Conservation (phyloP, 2,888 invertebrate genomes). For the Lithophane ornitopus region DNA sequence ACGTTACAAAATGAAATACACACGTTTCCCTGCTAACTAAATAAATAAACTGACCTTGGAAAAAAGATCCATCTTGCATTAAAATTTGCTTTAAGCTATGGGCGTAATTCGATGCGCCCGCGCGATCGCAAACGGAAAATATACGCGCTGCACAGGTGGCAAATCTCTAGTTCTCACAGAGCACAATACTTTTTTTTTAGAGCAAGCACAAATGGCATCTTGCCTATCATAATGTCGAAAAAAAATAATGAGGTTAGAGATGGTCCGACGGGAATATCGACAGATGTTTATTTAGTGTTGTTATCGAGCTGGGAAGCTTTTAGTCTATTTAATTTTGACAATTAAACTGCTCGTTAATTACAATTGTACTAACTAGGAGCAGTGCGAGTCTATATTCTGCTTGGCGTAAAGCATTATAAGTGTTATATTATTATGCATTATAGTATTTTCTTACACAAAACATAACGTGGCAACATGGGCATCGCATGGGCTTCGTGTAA, state of each 20-base stretch:
- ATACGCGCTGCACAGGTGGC: conserved; percentile 76
- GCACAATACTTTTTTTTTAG: conserved; percentile 76
- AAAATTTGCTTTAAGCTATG: neutral
- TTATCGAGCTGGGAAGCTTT: conserved; percentile 11
- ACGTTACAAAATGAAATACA: conserved; percentile 25
- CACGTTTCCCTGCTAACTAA: conserved; percentile 21
- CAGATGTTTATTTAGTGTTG: conserved; percentile 41
- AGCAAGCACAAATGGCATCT: conserved; percentile 74
- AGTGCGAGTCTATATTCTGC: neutral
- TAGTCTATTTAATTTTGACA: conserved; percentile 9
- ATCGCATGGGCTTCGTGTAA: no score
- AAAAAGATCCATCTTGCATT: conserved; percentile 23
- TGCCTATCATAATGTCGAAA: conserved; percentile 72
- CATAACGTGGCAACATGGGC: no score
- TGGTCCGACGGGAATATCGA: conserved; percentile 53
- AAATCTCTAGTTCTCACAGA: conserved; percentile 80
- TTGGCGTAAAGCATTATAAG: no score
- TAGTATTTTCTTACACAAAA: no score
- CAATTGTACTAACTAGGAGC: neutral
- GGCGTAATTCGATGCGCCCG: conserved; percentile 34
- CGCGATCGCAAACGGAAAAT: conserved; percentile 42
- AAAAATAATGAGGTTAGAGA: conserved; percentile 74
- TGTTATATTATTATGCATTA: no score
- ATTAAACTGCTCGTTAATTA: conserved; percentile 3
- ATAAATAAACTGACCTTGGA: conserved; percentile 32